phyloP scores from a whole-genome alignment of 30 jellyfish, hydroid and myxozoan species.

The Euphysa ruthae region DNA sequence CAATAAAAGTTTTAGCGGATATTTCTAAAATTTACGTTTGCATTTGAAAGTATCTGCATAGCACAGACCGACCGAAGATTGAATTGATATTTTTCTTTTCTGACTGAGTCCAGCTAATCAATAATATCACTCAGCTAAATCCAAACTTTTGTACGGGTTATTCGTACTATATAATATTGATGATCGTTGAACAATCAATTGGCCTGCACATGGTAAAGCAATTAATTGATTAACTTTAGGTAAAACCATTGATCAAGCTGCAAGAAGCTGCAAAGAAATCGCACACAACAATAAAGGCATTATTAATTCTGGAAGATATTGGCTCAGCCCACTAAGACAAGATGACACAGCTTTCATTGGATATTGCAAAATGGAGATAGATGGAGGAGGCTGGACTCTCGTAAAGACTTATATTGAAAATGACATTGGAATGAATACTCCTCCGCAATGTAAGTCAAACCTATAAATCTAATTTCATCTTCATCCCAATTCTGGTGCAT shows the following conservation, averaged over 20 bases:
- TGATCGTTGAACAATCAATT: not conserved
- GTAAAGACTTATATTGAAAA: conserved; percentile 61
- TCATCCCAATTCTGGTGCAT: no score
- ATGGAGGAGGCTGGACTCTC: conserved; percentile 83
- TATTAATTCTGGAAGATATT: conserved; percentile 67
- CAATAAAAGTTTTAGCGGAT: no score
- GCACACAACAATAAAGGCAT: conserved; percentile 36
- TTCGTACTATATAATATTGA: not conserved
- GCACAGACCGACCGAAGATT: no score
- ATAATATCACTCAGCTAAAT: not conserved
- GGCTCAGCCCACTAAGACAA: conserved; percentile 63
- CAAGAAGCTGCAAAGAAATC: conserved; percentile 65
- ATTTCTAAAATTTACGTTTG: no score
- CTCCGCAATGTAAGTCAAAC: no score
- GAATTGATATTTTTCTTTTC: no score
- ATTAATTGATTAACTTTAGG: conserved; percentile 52
- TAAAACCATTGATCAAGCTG: conserved; percentile 56
- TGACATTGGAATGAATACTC: no score
- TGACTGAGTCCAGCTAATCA: no score
- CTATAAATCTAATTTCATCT: no score
- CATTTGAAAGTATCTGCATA: no score
- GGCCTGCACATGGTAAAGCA: no score
- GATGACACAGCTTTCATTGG: conserved; percentile 71
- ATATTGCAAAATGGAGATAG: conserved; percentile 80
- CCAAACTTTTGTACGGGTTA: not conserved